Base-by-base conservation (phyloP, 2,113 vertebrate genomes). In the Gobiocypris rarus region DNA sequence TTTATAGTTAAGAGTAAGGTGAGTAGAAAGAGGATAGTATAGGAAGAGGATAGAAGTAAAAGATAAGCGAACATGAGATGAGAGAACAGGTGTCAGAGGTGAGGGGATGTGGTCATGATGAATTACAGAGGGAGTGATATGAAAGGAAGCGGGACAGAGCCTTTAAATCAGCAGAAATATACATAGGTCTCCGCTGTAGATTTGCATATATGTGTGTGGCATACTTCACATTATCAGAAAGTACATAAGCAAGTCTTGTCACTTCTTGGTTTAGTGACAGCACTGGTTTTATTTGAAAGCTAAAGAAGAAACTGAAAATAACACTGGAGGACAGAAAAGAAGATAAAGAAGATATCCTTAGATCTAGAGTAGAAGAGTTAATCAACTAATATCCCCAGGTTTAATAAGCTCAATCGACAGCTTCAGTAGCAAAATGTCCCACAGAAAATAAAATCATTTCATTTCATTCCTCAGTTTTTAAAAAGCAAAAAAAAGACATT, bases 221-320 rank as follows among this genome's bases (percentile, higher is more conserved):
- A 71, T 13, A 45, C 2, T 45, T 7, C 74, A 65, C 85, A 77
- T 86, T 91, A 89, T 88, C 91, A 93, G 90, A 91, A 13, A 71
- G 75, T 88, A 89, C 78, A 48, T 38, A 75, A 85, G 86, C 70
- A 88, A 82, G 89, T 85, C 59, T 86, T 76, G 79, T 45, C 63
- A 79, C 83, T 58, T 86, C 61, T 17, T 28, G n/a, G 83, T 92
- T 88, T 50, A 3, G 6, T 77, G 90, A 90, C 89, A 84, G 87
- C 26, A 75, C 61, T n/a, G 61, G 22, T 15, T 69, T 83, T 73
- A 24, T 74, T 61, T 10, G 1, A 31, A 15, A 50, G 67, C n/a
- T 15, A 28, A 56, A 61, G 10, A 63, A 14, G 63, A 41, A 41
- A 54, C 2, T 45, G 26, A 17, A 43, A 78, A 76, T 31, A 22